These are phyloP conservation scores for Parauchenoglanis punctatus DNA, from an alignment of 2,797 vertebrate species.

Conservation along the genomic window DNA sequence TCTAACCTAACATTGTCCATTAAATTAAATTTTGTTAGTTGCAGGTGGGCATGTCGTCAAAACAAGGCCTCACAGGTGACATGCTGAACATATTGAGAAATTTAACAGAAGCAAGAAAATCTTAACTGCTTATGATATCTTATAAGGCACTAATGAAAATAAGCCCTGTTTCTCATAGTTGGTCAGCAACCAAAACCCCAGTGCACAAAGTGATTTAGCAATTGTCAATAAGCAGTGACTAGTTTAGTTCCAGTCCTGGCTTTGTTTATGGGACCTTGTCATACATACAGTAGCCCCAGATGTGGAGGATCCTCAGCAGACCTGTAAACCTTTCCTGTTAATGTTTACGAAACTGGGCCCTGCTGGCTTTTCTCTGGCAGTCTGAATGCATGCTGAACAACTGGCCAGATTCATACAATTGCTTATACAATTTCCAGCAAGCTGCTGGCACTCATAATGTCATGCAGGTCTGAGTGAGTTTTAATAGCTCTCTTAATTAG, in stretches of 20 bases:
- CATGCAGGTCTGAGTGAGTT: conserved; percentile 36
- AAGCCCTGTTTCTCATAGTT: background rate
- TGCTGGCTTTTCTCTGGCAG: conserved; percentile 65
- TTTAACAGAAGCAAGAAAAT: background rate
- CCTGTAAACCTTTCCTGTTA: conserved; percentile 60
- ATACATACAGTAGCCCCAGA: conserved; percentile 62
- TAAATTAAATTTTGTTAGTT: background rate
- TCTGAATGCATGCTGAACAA: conserved; percentile 70
- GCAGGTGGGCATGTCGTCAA: background rate
- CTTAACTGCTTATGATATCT: background rate
- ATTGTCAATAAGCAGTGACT: conserved; percentile 34
- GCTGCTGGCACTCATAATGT: conserved; percentile 36
- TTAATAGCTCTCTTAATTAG: conserved; percentile 46
- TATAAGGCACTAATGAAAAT: background rate
- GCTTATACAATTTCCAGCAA: conserved; percentile 54
- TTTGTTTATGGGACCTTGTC: conserved; percentile 63
- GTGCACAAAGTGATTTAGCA: conserved; percentile 21
- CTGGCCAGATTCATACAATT: conserved; percentile 60
- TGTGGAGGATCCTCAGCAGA: conserved; percentile 60
- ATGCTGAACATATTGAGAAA: background rate
- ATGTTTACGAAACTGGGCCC: conserved; percentile 70
- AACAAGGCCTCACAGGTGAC: background rate
- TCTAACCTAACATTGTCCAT: background rate
- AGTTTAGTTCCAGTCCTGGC: conserved; percentile 14
- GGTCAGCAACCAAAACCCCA: conserved; percentile 4